Percentiles rank a stretch among this genome's conserved stretches.
These are phyloP conservation scores for Sinohyriopsis cumingii DNA, from an alignment of 2,888 invertebrate genomes.

Conservation along the genomic window DNA sequence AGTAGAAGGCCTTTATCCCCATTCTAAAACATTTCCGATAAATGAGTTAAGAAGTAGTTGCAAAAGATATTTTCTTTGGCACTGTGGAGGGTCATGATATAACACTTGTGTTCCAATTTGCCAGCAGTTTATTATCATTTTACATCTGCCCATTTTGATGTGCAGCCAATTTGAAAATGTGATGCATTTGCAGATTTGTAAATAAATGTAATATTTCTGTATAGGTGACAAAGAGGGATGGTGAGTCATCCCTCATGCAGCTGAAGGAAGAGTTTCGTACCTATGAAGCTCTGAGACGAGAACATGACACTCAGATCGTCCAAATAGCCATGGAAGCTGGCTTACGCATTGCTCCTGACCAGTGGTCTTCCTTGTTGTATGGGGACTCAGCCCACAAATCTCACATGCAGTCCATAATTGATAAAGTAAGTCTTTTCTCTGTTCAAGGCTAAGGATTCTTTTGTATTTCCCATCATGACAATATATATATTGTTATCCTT, in stretches of 20 bases:
- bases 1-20: no score
- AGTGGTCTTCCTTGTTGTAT: conserved; percentile 97
- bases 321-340: conserved; percentile 99
- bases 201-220: background rate
- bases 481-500: no score
- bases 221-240: conserved; percentile 94
- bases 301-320: conserved; percentile 98
- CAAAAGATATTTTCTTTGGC: no score
- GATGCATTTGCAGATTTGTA: no score
- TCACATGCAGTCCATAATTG: conserved; percentile 89
- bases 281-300: conserved; percentile 92
- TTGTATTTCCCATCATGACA: background rate
- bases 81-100: no score
- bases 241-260: conserved; percentile 98
- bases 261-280: conserved; percentile 96
- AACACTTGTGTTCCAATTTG: no score
- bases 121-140: no score
- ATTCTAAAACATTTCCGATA: no score
- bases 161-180: no score
- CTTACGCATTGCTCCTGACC: conserved; percentile 95
- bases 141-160: no score
- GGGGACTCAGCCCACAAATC: conserved; percentile 96
- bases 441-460: background rate
- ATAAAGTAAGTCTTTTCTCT: conserved; percentile 67
- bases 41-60: no score